Evolutionary conservation across 2,888 invertebrate species (phyloP).

Genomic region (Athripsodes cinereus): DNA sequence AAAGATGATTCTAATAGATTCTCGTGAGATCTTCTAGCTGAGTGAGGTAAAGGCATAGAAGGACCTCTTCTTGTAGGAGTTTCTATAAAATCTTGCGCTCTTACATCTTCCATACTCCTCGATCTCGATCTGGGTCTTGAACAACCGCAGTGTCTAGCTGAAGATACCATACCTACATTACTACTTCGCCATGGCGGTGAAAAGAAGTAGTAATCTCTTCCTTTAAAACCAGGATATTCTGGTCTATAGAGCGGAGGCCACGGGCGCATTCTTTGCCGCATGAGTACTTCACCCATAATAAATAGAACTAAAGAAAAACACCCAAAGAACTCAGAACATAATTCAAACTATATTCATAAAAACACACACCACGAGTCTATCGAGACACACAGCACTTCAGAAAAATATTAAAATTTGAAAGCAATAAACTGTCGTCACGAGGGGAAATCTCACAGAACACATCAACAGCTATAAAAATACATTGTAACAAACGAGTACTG

Average conservation of each 20-base stretch:
- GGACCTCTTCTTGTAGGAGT: conserved; percentile 30
- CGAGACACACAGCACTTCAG: too few relatives aligned
- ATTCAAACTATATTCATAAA: too few relatives aligned
- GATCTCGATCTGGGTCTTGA: conserved; percentile 51
- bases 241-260: conserved; percentile 61
- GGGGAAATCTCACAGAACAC: too few relatives aligned
- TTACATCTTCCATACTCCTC: conserved; percentile 66
- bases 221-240: conserved; percentile 39
- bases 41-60: conserved; percentile 50
- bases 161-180: conserved; percentile 52
- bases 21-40: conserved; percentile 66
- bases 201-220: conserved; percentile 55
- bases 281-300: conserved; percentile 52
- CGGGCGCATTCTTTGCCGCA: conserved; percentile 62
- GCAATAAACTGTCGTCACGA: too few relatives aligned
- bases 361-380: too few relatives aligned
- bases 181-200: conserved; percentile 64
- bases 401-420: too few relatives aligned
- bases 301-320: too few relatives aligned
- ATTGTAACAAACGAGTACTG: too few relatives aligned
- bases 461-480: too few relatives aligned
- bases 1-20: conserved; percentile 55
- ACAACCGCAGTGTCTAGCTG: conserved; percentile 36
- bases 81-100: conserved; percentile 53
- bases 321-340: too few relatives aligned